Evolutionary conservation across 2,113 vertebrate genomes (phyloP), one percentile per base, ranked within the genome.

Genomic region (Pomatostomus ruficeps): DNA sequence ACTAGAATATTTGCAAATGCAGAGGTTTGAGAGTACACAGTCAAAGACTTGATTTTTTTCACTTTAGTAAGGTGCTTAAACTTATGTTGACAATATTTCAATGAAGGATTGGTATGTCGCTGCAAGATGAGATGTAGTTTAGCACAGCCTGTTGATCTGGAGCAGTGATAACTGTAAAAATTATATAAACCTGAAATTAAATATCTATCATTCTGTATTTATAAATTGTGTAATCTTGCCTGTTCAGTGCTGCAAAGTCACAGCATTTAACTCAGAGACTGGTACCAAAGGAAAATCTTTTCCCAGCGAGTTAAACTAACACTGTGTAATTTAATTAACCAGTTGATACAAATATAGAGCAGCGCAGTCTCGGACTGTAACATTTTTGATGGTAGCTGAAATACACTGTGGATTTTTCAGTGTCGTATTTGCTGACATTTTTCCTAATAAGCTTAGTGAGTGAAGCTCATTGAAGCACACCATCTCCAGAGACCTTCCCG

Each of bases 241-340:
- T 95, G 62, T 92, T 51, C 63, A 73, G 22, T 19, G 10, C 4
- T 55, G 13, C 22, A 74, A n/a, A n/a, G 38, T 40, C 43, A 38
- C 33, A 88, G 1, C 22, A 15, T 79, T 91, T 70, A 89, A 79
- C 73, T 87, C 81, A 80, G 61, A 72, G 36, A 49, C 54, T 82
- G 5, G 1, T 26, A 72, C 21, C 28, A 26, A 87, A 95, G 54
- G 57, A 87, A 91, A 89, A 57, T 36, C 45, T 81, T 84, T 61
- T 91, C 49, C 42, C 45, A 25, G 38, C 29, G 26, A 95, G 49
- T 81, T 79, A 82, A 97, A 70, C 74, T 89, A 95, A 85, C 58
- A 42, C 26, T 70, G 42, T 72, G 46, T 73, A 93, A 88, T 94
- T 96, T 95, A 95, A 95, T 97, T 96, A 97, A 94, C 26, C 55